These are phyloP conservation scores for Solea senegalensis DNA, from an alignment of 2,113 vertebrate genomes.

Conservation along the genomic window DNA sequence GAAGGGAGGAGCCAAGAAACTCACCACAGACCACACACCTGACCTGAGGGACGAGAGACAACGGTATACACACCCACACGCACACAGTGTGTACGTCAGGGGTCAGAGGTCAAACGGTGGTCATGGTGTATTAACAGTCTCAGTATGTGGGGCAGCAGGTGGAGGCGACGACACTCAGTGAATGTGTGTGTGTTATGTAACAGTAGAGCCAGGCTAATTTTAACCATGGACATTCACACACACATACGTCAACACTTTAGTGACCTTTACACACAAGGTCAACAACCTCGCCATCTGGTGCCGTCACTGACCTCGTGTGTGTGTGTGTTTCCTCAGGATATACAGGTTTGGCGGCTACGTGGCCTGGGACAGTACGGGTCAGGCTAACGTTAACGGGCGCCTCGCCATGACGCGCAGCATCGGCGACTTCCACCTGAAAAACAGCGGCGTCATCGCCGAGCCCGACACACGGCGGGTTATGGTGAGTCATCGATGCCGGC, in stretches of 20 bases:
- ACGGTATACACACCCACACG: slow-evolving; percentile 78
- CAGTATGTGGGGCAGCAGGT: background rate
- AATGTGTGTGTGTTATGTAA: slow-evolving; percentile 28
- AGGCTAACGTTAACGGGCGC: slow-evolving; percentile 92
- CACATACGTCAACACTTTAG: background rate
- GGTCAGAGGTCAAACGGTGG: too few relatives aligned
- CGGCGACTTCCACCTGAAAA: slow-evolving; percentile 93
- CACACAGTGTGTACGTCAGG: too few relatives aligned
- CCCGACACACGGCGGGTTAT: slow-evolving; percentile 88
- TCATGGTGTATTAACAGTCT: background rate
- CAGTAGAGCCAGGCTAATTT: background rate
- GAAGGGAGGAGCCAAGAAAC: slow-evolving; percentile 87
- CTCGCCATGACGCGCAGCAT: slow-evolving; percentile 97
- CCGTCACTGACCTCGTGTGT: background rate
- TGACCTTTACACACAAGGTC: background rate
- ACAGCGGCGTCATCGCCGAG: slow-evolving; percentile 89
- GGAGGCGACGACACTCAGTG: background rate
- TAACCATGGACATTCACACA: background rate
- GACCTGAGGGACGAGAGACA: slow-evolving; percentile 92
- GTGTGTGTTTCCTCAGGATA: slow-evolving; percentile 81
- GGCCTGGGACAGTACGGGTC: slow-evolving; percentile 94
- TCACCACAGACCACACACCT: slow-evolving; percentile 93
- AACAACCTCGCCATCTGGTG: too few relatives aligned
- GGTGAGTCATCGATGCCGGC: slow-evolving; percentile 73
- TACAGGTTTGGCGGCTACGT: slow-evolving; percentile 89